Evolutionary conservation across 2,888 invertebrate species (phyloP), one percentile per base, ranked within the genome.

Genomic region (Torymus texanus): DNA sequence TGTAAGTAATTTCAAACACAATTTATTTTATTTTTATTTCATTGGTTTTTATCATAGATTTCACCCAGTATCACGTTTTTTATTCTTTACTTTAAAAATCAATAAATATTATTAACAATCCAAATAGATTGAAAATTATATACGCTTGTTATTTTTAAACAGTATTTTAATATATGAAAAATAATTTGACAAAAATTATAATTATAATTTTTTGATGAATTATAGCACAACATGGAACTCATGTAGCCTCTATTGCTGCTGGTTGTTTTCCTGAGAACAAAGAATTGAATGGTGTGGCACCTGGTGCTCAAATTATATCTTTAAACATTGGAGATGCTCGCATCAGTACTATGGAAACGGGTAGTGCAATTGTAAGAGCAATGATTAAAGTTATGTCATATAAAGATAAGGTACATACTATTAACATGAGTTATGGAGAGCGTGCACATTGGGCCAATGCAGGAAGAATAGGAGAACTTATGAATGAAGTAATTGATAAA

Each of bases 351-450:
- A 99, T 98, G 98, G 99, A 99, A 92, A 99, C 99, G 0, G 98
- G 98, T 16, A 95, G 97, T 0, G 96, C 97, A 0, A 90, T 99
- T 5, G 95, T 97, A 1, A 92, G 99, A 82, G 98, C 98, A 11
- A 98, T 98, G 92, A 95, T 96, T 84, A 94, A 95, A 90, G 92
- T 97, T 56, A 97, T 97, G 95, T 88, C 90, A 74, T 89, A 88
- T 55, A 88, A 88, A 76, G 94, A 95, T 86, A 92, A 92, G 85
- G 92, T 97, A 71, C 96, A 99, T 88, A 95, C 99, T 0, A 96
- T 99, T 84, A 99, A 99, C 90, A 98, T 98, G 97, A 98, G 98
- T 88, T 99, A 98, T 86, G 99, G 99, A 0, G 99, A 99, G 91
- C 97, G 96, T 86, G 94, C 97, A 0, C 96, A 97, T 90, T 97